These are phyloP conservation scores for Calyptommatus sinebrachiatus DNA, from an alignment of 2,113 vertebrate genomes.

Conservation along the genomic window DNA sequence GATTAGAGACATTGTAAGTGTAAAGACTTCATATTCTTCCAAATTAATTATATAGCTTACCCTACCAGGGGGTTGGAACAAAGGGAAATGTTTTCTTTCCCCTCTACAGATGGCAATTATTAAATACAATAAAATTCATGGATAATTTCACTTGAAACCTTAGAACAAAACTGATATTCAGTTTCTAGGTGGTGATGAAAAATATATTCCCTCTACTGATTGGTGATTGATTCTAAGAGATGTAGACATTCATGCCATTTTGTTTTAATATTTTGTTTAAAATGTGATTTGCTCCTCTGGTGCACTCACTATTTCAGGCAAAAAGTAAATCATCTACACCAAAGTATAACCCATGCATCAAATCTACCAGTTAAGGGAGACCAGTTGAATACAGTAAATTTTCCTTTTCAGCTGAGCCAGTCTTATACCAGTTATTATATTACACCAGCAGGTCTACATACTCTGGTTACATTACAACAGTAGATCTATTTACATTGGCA, in stretches of 20 bases:
- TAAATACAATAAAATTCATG: slow-evolving; percentile 27
- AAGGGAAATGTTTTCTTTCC: slow-evolving; percentile 57
- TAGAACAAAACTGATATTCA: slow-evolving; percentile 31
- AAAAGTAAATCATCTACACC: background rate
- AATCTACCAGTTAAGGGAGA: background rate
- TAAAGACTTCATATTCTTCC: slow-evolving; percentile 66
- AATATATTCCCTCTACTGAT: slow-evolving; percentile 49
- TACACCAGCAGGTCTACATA: background rate
- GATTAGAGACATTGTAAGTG: slow-evolving; percentile 73
- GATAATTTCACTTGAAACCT: slow-evolving; percentile 31
- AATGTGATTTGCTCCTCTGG: background rate
- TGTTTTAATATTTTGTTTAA: background rate
- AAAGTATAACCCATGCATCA: background rate
- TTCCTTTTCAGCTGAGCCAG: too few species aligned
- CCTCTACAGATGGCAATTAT: slow-evolving; percentile 48
- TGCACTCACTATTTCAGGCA: background rate
- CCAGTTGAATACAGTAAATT: too few species aligned
- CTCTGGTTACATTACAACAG: background rate
- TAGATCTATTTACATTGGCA: too few species aligned
- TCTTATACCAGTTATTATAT: too few species aligned
- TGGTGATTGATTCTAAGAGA: slow-evolving; percentile 32
- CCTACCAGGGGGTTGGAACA: slow-evolving; percentile 60
- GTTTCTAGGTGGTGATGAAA: slow-evolving; percentile 46
- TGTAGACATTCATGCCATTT: background rate
- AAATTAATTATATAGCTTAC: slow-evolving; percentile 68